Conservation (phyloP, 2,113 vertebrate genomes). For the Sapayoa aenigma region DNA sequence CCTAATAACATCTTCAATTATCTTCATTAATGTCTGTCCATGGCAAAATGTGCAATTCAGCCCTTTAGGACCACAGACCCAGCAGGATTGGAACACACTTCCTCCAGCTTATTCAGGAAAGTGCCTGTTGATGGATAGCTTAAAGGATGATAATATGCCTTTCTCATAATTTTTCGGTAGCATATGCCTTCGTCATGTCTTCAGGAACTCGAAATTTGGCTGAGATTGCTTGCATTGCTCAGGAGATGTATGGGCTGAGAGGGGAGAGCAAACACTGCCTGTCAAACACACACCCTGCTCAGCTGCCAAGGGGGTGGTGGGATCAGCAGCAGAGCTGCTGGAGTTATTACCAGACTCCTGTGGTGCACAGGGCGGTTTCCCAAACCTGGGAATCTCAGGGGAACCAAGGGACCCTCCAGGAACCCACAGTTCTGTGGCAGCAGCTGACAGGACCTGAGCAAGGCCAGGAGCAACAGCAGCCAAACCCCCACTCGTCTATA, state of each 20-base stretch:
- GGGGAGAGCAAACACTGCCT: background rate
- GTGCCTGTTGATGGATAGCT: background rate
- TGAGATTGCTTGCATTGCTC: background rate
- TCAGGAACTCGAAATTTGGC: background rate
- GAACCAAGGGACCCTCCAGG: background rate
- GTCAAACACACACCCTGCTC: background rate
- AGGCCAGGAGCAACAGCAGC: background rate
- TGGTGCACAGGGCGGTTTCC: background rate
- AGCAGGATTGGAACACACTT: background rate
- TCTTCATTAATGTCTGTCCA: constrained; percentile 75
- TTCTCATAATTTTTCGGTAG: constrained; percentile 33
- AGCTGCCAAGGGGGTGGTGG: background rate
- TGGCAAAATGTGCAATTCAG: constrained; percentile 32
- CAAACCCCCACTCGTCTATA: accelerated
- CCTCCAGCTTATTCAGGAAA: background rate
- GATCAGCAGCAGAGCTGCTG: background rate
- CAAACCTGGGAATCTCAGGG: background rate
- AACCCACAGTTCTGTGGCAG: background rate
- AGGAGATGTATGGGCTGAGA: background rate
- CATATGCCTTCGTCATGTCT: background rate
- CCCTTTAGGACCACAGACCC: constrained; percentile 21
- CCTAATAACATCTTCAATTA: constrained; percentile 83
- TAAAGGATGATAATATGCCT: background rate
- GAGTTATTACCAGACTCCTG: too few relatives aligned
- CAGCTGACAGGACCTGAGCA: background rate